Conservation (phyloP, 2,888 invertebrate species). For the Conops quadrifasciatus region DNA sequence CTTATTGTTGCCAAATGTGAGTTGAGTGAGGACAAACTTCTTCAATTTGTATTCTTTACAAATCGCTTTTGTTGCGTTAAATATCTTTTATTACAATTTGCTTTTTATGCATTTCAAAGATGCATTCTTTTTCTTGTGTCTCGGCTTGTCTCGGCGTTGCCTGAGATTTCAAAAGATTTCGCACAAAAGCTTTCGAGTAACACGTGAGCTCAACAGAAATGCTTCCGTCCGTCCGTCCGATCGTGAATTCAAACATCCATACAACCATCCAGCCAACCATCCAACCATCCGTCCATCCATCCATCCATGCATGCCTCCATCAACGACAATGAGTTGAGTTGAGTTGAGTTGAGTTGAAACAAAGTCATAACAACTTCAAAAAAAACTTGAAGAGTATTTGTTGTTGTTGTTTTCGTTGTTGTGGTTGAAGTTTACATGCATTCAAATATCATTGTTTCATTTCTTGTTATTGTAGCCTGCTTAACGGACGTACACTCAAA, state of each 20-base stretch:
- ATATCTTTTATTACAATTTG: not conserved
- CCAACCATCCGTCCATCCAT: not conserved
- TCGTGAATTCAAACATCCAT: not conserved
- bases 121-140: no score
- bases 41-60: not conserved
- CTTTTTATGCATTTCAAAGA: not conserved
- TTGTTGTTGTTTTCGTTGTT: no score
- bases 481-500: no score
- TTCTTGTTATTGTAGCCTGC: no score
- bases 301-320: not conserved
- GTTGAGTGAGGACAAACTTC: no score
- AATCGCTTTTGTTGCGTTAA: not conserved
- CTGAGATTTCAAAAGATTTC: conserved; percentile 16
- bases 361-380: no score
- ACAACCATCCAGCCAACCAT: not conserved
- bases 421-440: no score
- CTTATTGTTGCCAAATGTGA: no score
- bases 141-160: not conserved
- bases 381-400: no score
- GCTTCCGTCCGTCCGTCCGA: not conserved
- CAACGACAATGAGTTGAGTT: not conserved
- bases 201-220: conserved; percentile 19
- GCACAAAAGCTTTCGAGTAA: conserved; percentile 4
- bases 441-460: no score
- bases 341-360: no score